These are phyloP conservation scores for Diadegma fenestrale DNA, from an alignment of 2,888 invertebrate genomes.

Conservation along the genomic window DNA sequence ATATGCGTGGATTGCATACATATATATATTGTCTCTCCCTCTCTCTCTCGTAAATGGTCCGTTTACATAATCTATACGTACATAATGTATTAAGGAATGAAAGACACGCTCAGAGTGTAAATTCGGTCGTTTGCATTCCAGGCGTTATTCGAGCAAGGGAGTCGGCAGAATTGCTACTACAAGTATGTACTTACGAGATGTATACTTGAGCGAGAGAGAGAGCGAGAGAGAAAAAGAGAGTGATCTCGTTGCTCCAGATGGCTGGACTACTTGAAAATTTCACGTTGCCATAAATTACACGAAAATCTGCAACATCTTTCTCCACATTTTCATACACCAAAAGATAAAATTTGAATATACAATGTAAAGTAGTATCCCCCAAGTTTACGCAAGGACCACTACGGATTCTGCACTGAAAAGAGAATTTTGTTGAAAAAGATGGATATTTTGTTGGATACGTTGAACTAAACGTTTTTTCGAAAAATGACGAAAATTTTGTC, in stretches of 20 bases:
- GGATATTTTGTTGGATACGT: too few species aligned
- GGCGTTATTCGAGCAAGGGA: constrained; percentile 43
- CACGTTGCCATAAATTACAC: constrained; percentile 47
- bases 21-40: too few species aligned
- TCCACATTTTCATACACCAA: not conserved
- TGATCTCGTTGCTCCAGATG: constrained; percentile 54
- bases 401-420: too few species aligned
- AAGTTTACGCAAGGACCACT: too few species aligned
- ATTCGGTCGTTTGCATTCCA: constrained; percentile 58
- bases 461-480: too few species aligned
- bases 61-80: constrained; percentile 1
- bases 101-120: constrained; percentile 38
- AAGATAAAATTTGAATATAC: not conserved
- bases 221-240: not conserved
- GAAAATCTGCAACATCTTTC: constrained; percentile 41
- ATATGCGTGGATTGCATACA: not conserved
- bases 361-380: too few species aligned
- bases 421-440: too few species aligned
- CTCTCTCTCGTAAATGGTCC: not conserved
- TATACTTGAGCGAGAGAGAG: constrained; percentile 12
- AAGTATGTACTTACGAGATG: constrained; percentile 12
- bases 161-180: constrained; percentile 21
- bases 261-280: constrained; percentile 44
- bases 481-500: too few species aligned
- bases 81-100: not conserved